Base-by-base conservation (phyloP, 2,888 invertebrate genomes). In the Electrophaes corylata region DNA sequence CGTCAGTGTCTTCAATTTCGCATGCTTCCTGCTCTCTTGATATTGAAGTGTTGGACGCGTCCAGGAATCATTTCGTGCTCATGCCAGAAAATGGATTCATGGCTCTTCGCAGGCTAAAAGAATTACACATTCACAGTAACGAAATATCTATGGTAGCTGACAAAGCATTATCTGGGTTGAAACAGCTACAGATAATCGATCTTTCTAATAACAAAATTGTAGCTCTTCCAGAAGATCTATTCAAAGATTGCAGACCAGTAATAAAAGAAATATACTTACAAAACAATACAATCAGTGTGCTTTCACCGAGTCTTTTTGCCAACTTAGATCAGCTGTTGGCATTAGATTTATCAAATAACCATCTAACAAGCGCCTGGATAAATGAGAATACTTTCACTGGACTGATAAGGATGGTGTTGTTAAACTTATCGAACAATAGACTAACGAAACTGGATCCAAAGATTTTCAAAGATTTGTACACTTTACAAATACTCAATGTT, bases 191-290 rank as follows among this genome's bases (percentile, higher is more conserved):
- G 88, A 94, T 96, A 75, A 93, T 98, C 64, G 97, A 98, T 88
- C 90, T 98, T 53, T 97, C 98, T 29, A 96, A 96, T 74, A 98
- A 98, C 86, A 96, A 96, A 92, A 95, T 98, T 65, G 96, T 96
- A 35, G 96, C 96, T 50, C 92, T 98, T 69, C 98, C 98, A 40
- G 94, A 96, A 64, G 96, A 96, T 76, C 89, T 98, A 66, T 97
- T 98, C 78, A 93, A 93, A 79, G 97, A 97, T 86, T 94, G 95
- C 74, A 92, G 94, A 49, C 94, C 94, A 65, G 94, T 95, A 62
- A 95, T 98, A 72, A 96, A 96, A 88, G 97, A 98, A 88, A 95
- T 98, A 76, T 96, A 97, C 87, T 90, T 98, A 79, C 96, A 97
- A 86, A 98, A 98, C 88, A 98, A 98, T 92, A 96, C 97, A 18